Evolutionary conservation across 2,113 vertebrate species (phyloP), one percentile per base, ranked within the genome.

Genomic region (Ochotona princeps): DNA sequence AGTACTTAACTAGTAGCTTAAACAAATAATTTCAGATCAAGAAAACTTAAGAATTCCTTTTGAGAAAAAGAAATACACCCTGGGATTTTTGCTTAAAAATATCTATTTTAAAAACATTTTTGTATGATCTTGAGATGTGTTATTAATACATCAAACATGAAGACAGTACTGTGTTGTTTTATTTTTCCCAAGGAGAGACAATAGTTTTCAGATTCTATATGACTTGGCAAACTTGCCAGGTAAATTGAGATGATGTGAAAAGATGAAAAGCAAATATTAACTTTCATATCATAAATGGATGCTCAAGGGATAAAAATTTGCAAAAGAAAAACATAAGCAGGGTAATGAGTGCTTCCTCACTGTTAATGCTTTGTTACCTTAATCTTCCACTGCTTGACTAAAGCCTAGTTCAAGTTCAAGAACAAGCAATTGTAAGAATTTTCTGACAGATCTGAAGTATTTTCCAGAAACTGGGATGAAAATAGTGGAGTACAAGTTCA

Each of bases 201-300:
- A 73, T 32, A 49, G 32, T 38, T 93, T 89, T 32, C 38, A 6
- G 44, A 54, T 92, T 85, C 65, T 72, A 20, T 4, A 28, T 67
- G n/a, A 79, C 51, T 38, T 89, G 49, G 23, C 94, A 93, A 94
- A 93, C 75, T 28, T 94, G 54, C 61, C 70, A 92, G 49, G 94
- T 95, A 92, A 87, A 51, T 65, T 83, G 63, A 82, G 61, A 95
- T 90, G 28, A 86, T 82, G 13, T 73, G 12, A 92, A 90, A 75
- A 18, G 17, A 61, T 70, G 80, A 87, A 75, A 87, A 73, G 60
- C 30, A 57, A 14, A 90, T 21, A 32, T 92, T 92, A 81, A 93
- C 92, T 96, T 96, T 93, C 23, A 87, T 83, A 69, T 94, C 87
- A 61, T 85, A 51, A 47, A 57, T 84, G 38, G 61, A 72, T 89